Conservation (phyloP, 2,113 vertebrate species). For the Cyrtonyx montezumae region DNA sequence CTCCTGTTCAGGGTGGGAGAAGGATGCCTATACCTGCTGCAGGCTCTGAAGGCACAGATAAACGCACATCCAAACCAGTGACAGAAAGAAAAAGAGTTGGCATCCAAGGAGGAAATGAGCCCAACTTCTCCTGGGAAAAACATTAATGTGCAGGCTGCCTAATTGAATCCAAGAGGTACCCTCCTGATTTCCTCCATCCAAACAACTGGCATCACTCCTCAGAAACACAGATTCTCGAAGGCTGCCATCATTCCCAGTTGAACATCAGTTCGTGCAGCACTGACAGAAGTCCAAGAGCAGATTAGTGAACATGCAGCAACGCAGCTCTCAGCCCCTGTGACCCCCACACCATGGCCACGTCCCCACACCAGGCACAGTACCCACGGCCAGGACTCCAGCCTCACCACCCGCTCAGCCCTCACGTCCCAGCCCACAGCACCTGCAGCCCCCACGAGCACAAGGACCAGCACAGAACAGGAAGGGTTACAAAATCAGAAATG, state of each 20-base stretch:
- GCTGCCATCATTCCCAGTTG: not conserved
- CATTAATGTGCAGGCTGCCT: not conserved
- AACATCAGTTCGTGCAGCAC: not conserved
- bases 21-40: not conserved
- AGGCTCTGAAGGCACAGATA: not conserved
- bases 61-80: not conserved
- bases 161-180: not conserved
- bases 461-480: not conserved
- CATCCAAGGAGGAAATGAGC: not conserved
- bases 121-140: not conserved
- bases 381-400: not conserved
- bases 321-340: not conserved
- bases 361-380: no score
- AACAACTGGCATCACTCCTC: not conserved
- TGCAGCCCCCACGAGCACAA: not conserved
- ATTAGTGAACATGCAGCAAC: not conserved
- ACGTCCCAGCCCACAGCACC: not conserved
- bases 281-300: not conserved
- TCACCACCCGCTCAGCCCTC: not conserved
- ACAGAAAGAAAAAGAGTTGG: not conserved
- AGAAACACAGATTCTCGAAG: not conserved
- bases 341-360: no score
- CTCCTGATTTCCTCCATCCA: not conserved
- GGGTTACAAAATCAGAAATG: not conserved
- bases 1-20: no score